Evolutionary conservation across 2,113 vertebrate species (phyloP).

Genomic region (Nerophis ophidion): DNA sequence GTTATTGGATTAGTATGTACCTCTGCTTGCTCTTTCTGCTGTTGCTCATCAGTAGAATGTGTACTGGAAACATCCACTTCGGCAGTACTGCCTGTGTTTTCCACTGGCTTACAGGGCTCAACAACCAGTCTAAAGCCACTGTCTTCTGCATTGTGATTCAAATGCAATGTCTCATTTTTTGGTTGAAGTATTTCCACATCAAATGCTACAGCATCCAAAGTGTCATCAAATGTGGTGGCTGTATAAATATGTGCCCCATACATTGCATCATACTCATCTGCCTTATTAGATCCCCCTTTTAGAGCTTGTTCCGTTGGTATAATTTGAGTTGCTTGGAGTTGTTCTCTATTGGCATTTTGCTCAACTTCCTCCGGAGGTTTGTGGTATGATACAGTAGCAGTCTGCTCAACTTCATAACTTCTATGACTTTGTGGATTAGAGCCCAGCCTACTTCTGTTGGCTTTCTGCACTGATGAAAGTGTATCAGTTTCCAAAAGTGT

Average conservation of each 20-base stretch:
- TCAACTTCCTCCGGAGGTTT: conserved; percentile 31
- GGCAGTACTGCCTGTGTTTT: conserved; percentile 3
- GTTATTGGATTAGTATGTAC: not conserved
- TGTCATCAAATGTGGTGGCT: not conserved
- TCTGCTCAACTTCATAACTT: conserved; percentile 3
- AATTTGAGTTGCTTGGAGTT: not conserved
- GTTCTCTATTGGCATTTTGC: not conserved
- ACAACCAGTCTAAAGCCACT: not conserved
- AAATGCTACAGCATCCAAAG: conserved; percentile 6
- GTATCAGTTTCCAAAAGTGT: conserved; percentile 4
- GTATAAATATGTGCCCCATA: conserved; percentile 3
- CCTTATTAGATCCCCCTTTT: conserved; percentile 9
- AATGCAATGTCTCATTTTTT: not conserved
- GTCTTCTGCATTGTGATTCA: not conserved
- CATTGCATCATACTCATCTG: not conserved
- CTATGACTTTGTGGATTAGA: conserved; percentile 35
- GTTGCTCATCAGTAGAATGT: not conserved
- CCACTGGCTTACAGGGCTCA: not conserved
- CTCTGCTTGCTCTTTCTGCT: not conserved
- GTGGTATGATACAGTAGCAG: not conserved
- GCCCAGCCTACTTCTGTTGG: conserved; percentile 41
- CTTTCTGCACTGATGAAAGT: conserved; percentile 4
- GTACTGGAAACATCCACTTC: not conserved
- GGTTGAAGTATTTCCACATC: not conserved
- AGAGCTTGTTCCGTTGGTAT: not conserved